These are phyloP conservation scores for Ylistrum balloti DNA, from an alignment of 1,140 invertebrate genomes.

Conservation along the genomic window DNA sequence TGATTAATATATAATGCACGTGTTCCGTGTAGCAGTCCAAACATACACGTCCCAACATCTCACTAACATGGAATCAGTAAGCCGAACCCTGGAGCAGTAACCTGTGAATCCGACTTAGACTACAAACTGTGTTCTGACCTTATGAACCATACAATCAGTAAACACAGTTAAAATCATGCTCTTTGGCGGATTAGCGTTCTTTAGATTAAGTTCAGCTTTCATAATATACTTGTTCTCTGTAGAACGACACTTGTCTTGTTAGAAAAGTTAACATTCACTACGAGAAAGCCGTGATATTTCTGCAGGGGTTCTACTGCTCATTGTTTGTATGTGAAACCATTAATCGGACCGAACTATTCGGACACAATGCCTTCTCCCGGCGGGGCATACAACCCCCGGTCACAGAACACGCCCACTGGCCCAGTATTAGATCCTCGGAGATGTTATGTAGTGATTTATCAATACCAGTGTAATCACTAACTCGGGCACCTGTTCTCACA, in stretches of 20 bases:
- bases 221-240: constrained; percentile 12
- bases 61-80: not conserved
- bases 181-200: constrained; percentile 23
- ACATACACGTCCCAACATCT: not conserved
- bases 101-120: not conserved
- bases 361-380: not conserved
- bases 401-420: constrained; percentile 7
- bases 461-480: not conserved
- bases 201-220: constrained; percentile 39
- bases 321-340: not conserved
- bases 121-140: constrained; percentile 13
- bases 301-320: constrained; percentile 3
- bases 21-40: not conserved
- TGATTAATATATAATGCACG: not conserved
- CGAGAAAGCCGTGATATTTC: constrained; percentile 13
- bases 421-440: not conserved
- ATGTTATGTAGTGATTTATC: constrained; percentile 17
- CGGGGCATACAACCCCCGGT: not conserved
- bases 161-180: constrained; percentile 31
- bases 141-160: constrained; percentile 20
- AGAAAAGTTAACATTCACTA: not conserved
- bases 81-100: not conserved
- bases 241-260: not conserved
- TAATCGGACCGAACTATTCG: not conserved
- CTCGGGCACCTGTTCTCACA: constrained; percentile 19